Base-by-base conservation (phyloP, 2,888 invertebrate species). In the Oscheius sp. region DNA sequence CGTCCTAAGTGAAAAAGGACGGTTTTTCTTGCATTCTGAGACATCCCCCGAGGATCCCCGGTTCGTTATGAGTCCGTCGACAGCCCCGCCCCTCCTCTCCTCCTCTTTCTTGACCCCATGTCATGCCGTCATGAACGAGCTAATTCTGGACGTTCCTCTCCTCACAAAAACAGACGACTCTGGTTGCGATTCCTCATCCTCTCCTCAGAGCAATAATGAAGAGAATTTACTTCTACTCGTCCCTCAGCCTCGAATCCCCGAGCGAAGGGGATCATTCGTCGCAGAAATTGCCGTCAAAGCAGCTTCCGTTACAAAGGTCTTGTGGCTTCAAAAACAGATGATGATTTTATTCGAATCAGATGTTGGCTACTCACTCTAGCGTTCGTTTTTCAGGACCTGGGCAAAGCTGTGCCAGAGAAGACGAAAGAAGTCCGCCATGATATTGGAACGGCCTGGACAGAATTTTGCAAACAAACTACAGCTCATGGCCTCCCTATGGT, bases 401-500 rank as follows among this genome's bases (percentile, higher is more conserved):
- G 68, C 15, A 46, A 50, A 25, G 68, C 58, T 4, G 61, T 48
- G 23, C 58, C 33, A 34, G 37, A 48, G 15, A 48, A 46, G 50
- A 58, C 46, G 37, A 61, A 68, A 31, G 31, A 61, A 12, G 61
- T 48, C 27, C 37, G 48, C 5, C 29, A n/a, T 0, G 42, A 46
- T 23, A n/a, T 48, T 25, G 37, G 33, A 15, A 31, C 58, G 27
- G 64, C 64, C 27, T 52, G 39, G 27, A 52, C 20, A 27, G 69
- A 63, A 42, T 69, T 69, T 53, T 63, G 63, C 31, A 61, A 72
- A 10, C 46, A 75, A 17, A 78, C 78, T 12, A 78, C 78, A 8
- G 76, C 74, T 37, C 77, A 78, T 50, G 78, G 78, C 15, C 63
- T 75, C 25, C 77, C 78, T 0, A 78, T 78, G 78, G 75, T 74